Percentiles rank a stretch among this genome's conserved stretches.
Conservation (phyloP, 2,113 vertebrate genomes). For the Aepyceros melampus region DNA sequence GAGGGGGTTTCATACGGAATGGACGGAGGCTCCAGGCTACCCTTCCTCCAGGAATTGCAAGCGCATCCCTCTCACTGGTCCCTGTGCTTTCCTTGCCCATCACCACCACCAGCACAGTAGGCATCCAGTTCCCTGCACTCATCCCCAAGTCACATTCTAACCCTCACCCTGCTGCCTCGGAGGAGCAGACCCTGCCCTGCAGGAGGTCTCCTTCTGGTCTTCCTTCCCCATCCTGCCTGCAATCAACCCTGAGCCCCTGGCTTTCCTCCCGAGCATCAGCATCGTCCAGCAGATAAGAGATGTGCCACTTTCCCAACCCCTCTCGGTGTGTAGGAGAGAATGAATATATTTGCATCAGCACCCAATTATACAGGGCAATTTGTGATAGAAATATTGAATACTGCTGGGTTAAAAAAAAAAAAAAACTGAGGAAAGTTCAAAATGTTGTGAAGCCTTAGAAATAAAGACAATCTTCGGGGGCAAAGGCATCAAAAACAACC, state of each 20-base stretch:
- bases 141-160: neutral
- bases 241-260: fast-evolving
- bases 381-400: neutral
- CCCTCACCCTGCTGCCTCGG: neutral
- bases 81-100: neutral
- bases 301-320: fast-evolving
- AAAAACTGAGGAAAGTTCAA: neutral
- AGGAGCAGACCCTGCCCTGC: no score
- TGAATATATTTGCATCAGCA: neutral
- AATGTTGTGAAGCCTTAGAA: neutral
- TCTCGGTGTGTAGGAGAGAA: fast-evolving
- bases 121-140: neutral
- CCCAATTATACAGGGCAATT: neutral
- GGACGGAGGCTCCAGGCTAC: neutral
- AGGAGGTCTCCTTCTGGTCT: neutral
- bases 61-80: fast-evolving
- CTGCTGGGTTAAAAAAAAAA: neutral
- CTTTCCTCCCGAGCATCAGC: neutral
- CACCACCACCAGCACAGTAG: neutral
- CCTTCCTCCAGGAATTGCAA: neutral
- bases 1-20: no score
- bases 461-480: neutral
- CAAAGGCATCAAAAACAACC: neutral
- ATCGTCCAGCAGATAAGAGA: fast-evolving
- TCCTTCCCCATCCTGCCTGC: neutral